Percentiles rank a stretch among this genome's conserved stretches.
Evolutionary conservation across 2,113 vertebrate species (phyloP).

Genomic region (Dipodomys merriami): DNA sequence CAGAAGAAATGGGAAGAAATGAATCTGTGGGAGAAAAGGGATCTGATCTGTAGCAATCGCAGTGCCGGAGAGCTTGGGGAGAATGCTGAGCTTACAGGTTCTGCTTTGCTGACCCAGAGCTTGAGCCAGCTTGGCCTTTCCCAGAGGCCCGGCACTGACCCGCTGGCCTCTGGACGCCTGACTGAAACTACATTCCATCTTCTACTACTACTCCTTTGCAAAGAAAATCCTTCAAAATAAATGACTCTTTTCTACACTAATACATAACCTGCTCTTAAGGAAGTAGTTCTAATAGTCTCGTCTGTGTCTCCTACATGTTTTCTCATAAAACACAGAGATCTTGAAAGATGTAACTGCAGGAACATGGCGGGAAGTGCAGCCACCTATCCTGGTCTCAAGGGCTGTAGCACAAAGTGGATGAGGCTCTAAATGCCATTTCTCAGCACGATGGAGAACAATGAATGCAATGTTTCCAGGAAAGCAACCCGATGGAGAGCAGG

Average conservation of each 20-base stretch:
- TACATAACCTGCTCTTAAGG: not conserved
- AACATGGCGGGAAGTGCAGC: accelerated
- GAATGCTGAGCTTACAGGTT: accelerated
- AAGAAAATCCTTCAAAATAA: accelerated
- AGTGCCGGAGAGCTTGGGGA: not conserved
- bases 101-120: not conserved
- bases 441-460: accelerated
- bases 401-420: accelerated
- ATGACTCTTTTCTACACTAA: not conserved
- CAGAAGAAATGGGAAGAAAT: not conserved
- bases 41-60: too few species aligned
- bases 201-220: not conserved
- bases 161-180: accelerated
- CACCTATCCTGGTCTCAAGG: not conserved
- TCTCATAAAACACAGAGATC: not conserved
- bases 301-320: not conserved
- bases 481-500: not conserved
- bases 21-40: not conserved
- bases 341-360: accelerated
- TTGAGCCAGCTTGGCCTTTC: accelerated
- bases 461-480: not conserved
- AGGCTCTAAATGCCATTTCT: not conserved
- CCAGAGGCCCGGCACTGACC: accelerated
- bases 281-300: not conserved
- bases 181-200: too few species aligned